These are phyloP conservation scores for Prunella himalayana DNA, from an alignment of 2,113 vertebrate species.

Conservation along the genomic window DNA sequence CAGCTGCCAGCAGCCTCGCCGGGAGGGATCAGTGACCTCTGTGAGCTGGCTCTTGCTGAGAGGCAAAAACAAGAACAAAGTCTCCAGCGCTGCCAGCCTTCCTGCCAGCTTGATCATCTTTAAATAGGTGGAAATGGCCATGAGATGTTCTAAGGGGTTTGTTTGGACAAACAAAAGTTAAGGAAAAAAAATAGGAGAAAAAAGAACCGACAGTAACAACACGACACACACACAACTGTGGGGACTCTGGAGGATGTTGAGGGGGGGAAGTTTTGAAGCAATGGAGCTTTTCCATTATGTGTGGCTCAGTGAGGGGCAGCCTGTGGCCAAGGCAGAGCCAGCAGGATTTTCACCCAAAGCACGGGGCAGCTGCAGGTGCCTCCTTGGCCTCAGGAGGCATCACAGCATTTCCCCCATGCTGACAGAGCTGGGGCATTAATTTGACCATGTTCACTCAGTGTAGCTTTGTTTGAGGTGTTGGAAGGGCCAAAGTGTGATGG, in stretches of 20 bases:
- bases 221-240: constrained; percentile 19
- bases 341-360: not conserved
- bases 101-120: constrained; percentile 59
- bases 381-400: not conserved
- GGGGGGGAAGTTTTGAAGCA: not conserved
- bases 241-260: not conserved
- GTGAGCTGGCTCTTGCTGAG: constrained; percentile 16
- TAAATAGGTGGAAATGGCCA: constrained; percentile 64
- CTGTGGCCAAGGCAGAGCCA: not conserved
- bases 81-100: constrained; percentile 26
- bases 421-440: not conserved
- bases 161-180: constrained; percentile 56
- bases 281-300: not conserved
- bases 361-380: not conserved
- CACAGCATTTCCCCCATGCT: not conserved
- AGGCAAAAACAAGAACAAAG: constrained; percentile 65
- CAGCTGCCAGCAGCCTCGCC: not conserved
- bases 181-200: constrained; percentile 3
- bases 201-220: constrained; percentile 31
- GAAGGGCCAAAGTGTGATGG: not conserved
- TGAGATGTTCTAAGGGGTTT: constrained; percentile 62
- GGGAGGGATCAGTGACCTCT: constrained; percentile 29
- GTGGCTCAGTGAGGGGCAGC: not conserved
- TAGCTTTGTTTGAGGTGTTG: not conserved
- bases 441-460: rapidly evolving